These are phyloP conservation scores for Sinella curviseta DNA, from an alignment of 1,140 invertebrate genomes.

Conservation along the genomic window DNA sequence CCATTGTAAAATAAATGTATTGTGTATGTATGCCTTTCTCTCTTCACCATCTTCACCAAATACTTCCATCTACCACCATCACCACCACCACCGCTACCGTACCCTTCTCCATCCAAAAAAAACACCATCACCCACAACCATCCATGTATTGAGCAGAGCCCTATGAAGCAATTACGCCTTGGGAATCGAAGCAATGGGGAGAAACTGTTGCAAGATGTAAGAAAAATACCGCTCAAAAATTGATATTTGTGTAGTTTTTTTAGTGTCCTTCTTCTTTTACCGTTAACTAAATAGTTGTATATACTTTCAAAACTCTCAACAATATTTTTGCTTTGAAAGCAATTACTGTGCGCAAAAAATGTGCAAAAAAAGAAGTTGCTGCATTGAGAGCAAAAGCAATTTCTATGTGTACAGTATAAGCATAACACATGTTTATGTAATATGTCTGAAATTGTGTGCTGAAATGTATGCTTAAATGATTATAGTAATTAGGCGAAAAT, in stretches of 20 bases:
- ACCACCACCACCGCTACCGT: not conserved
- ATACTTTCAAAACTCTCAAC: no score
- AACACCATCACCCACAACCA: not conserved
- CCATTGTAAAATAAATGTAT: not conserved
- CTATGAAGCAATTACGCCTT: conserved; percentile 26
- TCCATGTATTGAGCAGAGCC: not conserved
- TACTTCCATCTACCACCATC: not conserved
- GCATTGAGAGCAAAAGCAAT: no score
- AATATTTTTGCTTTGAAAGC: no score
- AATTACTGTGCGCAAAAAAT: no score
- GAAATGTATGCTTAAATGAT: no score
- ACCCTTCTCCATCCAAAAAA: not conserved
- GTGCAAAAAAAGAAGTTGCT: no score
- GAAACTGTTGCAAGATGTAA: conserved; percentile 21
- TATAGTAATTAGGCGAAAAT: no score
- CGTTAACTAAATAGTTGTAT: no score
- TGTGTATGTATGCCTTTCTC: not conserved
- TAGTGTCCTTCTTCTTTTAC: no score
- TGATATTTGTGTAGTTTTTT: not conserved
- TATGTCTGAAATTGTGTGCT: no score
- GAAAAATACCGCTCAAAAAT: not conserved
- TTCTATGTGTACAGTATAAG: no score
- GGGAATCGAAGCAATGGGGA: conserved; percentile 25
- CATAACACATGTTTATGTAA: no score
- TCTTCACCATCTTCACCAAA: not conserved